Evolutionary conservation across 2,113 vertebrate species (phyloP).

Genomic region (Macaca fascicularis): T2T-MFA8v1.1 NC_088394.1:66128001-66128500

Average conservation of each 20-base stretch:
- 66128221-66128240: constrained; percentile 24
- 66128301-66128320: constrained; percentile 14
- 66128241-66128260: constrained; percentile 11
- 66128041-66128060: neutral
- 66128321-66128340: neutral
- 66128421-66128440: constrained; percentile 24
- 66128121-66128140: constrained; percentile 28
- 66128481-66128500: constrained; percentile 53
- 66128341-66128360: constrained; percentile 35
- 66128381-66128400: constrained; percentile 44
- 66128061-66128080: neutral
- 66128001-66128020: neutral
- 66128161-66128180: neutral
- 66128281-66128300: constrained; percentile 26
- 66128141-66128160: constrained; percentile 10
- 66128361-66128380: constrained; percentile 47
- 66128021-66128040: neutral
- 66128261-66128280: constrained; percentile 34
- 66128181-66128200: neutral
- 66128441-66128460: constrained; percentile 23
- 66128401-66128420: neutral
- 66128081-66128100: neutral
- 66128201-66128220: constrained; percentile 1
- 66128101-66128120: neutral
- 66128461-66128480: neutral